Conservation (phyloP, 2,888 invertebrate genomes). For the Clunio marinus region DNA sequence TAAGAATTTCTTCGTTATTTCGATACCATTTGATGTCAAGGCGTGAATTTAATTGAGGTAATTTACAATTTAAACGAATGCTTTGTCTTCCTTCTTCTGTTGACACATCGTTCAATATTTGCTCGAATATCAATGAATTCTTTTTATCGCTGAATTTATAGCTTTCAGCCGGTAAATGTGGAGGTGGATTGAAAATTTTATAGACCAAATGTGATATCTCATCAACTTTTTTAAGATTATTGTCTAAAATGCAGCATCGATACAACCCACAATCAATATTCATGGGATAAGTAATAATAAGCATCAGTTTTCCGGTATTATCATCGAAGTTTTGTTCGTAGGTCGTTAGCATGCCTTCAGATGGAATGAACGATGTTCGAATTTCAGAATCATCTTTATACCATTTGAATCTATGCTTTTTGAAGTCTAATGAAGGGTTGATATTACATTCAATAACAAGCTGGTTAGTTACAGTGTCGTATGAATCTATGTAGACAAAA, state of each 20-base stretch:
- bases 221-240: constrained; percentile 16
- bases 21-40: constrained; percentile 27
- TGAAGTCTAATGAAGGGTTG: constrained; percentile 26
- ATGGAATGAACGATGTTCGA: constrained; percentile 1
- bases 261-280: constrained; percentile 29
- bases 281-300: constrained; percentile 29
- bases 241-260: constrained; percentile 18
- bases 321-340: constrained; percentile 29
- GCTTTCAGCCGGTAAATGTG: constrained; percentile 1
- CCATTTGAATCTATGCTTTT: constrained; percentile 28
- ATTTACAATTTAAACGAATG: constrained; percentile 25
- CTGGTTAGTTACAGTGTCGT: constrained; percentile 30
- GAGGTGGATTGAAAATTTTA: constrained; percentile 33
- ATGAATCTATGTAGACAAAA: constrained; percentile 10
- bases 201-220: constrained; percentile 35
- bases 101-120: constrained; percentile 14
- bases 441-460: constrained; percentile 33
- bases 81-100: constrained; percentile 12
- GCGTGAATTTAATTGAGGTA: constrained; percentile 26
- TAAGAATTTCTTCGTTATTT: constrained; percentile 19
- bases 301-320: constrained; percentile 9
- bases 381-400: constrained; percentile 36
- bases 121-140: constrained; percentile 19
- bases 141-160: constrained; percentile 3
- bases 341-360: constrained; percentile 32